These are phyloP conservation scores for Papio anubis DNA, from an alignment of 2,113 vertebrate genomes.

Conservation along the genomic window DNA sequence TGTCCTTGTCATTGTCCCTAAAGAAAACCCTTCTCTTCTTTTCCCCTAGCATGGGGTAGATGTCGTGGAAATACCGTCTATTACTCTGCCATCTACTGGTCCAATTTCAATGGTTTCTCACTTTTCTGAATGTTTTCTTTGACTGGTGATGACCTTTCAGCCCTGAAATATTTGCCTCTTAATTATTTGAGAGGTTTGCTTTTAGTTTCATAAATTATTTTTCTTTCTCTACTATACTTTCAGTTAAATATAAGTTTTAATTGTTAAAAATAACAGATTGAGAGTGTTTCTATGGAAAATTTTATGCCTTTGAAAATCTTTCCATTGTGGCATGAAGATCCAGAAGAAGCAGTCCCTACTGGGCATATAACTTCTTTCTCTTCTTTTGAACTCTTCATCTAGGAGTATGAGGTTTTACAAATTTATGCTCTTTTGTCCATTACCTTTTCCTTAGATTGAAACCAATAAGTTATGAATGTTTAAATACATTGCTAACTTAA, in stretches of 20 bases:
- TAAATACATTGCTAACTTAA: background rate
- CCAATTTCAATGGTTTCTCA: background rate
- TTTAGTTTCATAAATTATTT: background rate
- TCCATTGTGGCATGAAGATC: background rate
- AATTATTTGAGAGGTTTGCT: slow-evolving; percentile 34
- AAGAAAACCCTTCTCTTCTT: background rate
- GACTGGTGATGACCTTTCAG: background rate
- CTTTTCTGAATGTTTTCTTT: background rate
- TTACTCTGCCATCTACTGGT: background rate
- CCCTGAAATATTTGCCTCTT: slow-evolving; percentile 7
- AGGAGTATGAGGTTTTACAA: background rate
- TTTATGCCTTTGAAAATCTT: background rate
- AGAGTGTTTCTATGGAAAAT: background rate
- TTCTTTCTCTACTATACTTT: slow-evolving; percentile 11
- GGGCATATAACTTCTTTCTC: background rate
- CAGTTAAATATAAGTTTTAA: background rate
- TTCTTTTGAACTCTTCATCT: background rate
- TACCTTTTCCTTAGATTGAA: background rate
- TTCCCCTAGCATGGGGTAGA: background rate
- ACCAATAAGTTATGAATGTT: background rate
- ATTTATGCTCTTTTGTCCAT: slow-evolving; percentile 33
- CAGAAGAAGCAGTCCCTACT: background rate
- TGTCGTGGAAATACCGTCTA: background rate
- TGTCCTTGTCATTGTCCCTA: background rate
- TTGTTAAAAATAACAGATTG: background rate